phyloP scores from a whole-genome alignment of 2,888 invertebrate genomes.

The Morpho deidamia region DNA sequence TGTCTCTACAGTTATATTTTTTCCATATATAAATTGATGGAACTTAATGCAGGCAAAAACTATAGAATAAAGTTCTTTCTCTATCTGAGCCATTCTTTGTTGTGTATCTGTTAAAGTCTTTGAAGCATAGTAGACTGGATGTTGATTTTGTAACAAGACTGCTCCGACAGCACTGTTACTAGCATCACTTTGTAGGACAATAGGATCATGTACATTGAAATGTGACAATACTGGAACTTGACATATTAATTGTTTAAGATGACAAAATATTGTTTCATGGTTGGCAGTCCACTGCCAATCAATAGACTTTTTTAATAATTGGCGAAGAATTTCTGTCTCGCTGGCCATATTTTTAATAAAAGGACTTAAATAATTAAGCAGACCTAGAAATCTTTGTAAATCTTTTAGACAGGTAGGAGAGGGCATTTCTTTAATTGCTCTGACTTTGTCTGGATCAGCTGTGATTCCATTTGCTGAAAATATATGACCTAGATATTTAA shows the following conservation, averaged over 20 bases:
- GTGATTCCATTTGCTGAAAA: slow-evolving; percentile 23
- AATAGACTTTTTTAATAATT: neutral
- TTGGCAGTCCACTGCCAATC: neutral
- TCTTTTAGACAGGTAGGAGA: slow-evolving; percentile 16
- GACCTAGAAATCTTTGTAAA: slow-evolving; percentile 24
- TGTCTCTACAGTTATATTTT: slow-evolving; percentile 9
- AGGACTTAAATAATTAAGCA: slow-evolving; percentile 21
- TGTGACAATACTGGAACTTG: neutral
- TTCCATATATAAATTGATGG: slow-evolving; percentile 20
- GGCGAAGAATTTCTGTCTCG: neutral
- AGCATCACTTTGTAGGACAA: neutral
- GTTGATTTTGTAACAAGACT: slow-evolving; percentile 23
- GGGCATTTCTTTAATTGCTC: slow-evolving; percentile 23
- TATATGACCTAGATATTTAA: slow-evolving; percentile 25
- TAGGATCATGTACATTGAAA: neutral
- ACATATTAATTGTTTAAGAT: neutral
- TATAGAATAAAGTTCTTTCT: too few relatives aligned
- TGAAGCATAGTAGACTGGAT: slow-evolving; percentile 21
- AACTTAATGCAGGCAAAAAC: neutral
- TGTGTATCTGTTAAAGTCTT: too few relatives aligned
- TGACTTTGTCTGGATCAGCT: slow-evolving; percentile 19
- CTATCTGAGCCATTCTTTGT: too few relatives aligned
- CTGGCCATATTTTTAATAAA: slow-evolving; percentile 13
- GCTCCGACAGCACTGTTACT: slow-evolving; percentile 17
- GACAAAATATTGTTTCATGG: neutral